Base-by-base conservation (phyloP, 2,797 vertebrate species). In the Dallia pectoralis region DNA sequence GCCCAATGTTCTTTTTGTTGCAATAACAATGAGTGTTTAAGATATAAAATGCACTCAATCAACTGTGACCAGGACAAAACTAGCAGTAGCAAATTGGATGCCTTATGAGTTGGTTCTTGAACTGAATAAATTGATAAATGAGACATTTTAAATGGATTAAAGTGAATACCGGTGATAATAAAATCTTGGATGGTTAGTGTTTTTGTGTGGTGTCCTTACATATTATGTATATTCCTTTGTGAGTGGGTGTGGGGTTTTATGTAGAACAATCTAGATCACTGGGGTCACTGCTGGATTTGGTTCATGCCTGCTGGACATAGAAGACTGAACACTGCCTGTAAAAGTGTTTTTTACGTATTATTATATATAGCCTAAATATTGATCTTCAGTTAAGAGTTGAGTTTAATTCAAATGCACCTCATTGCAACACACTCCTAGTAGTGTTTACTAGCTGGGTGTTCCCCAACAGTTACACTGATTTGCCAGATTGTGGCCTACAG, bases 11-110 rank as follows among this genome's bases (percentile, higher is more conserved):
- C 27, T 59, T 48, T 44, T 44, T 44, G 5, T 44, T 44, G 65
- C 36, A 11, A 61, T n/a, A 48, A 74, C 36, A 22, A 44, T 36
- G 29, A 61, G 30, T 68, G 53, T 48, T 59, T 15, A 51, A 56
- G 59, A 67, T 67, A 64, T 59, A 67, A 25, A 22, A 11, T 44
- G 44, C 59, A 51, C n/a, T 15, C 40, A 22, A 3, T 56, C 25
- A 67, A 48, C 62, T 49, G 40, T 73, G 64, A 73, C 71, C 63
- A 51, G 59, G 48, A 73, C 56, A 67, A 22, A 44, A 59, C 53
- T 59, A 59, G 53, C 53, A 27, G 53, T 59, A 25, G n/a, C 32
- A 36, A 62, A 32, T 74, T 16, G n/a, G 51, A 30, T 69, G 27
- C 51, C 44, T 69, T 29, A 14, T 73, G 22, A 67, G 51, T 59